These are phyloP conservation scores for Cyprinus carpio DNA, from an alignment of 2,113 vertebrate species.

Conservation along the genomic window DNA sequence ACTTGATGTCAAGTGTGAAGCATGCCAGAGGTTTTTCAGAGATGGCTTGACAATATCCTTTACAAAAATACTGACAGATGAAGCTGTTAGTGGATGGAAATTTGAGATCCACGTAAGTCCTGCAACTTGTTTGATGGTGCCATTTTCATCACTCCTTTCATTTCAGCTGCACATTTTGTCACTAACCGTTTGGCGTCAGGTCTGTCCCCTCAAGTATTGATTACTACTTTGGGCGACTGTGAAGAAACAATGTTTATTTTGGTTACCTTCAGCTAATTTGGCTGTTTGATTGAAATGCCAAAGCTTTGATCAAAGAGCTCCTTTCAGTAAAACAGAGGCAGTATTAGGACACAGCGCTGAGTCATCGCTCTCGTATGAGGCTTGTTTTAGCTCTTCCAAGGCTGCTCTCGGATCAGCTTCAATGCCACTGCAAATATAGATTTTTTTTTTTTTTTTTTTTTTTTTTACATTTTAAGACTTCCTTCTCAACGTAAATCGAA, in stretches of 20 bases:
- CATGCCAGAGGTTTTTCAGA: conserved; percentile 98
- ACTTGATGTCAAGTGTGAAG: conserved; percentile 99
- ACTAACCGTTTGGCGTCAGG: neutral
- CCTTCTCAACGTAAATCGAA: neutral
- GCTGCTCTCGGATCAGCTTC: conserved; percentile 22
- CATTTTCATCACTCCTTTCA: neutral
- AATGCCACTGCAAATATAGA: neutral
- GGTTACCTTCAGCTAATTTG: conserved; percentile 39
- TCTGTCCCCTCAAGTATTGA: neutral
- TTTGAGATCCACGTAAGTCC: conserved; percentile 99
- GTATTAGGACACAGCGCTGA: conserved; percentile 53
- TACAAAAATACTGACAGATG: conserved; percentile 99
- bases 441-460: too few relatives aligned
- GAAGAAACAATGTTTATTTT: conserved; percentile 57
- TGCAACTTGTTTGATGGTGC: neutral
- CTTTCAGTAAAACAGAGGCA: conserved; percentile 53
- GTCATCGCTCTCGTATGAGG: conserved; percentile 47
- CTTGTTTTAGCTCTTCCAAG: conserved; percentile 41
- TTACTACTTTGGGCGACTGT: conserved; percentile 41
- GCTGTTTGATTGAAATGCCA: conserved; percentile 55
- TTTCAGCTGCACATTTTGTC: neutral
- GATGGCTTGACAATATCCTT: conserved; percentile 99
- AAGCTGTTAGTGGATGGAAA: conserved; percentile 99
- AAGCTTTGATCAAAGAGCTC: conserved; percentile 59
- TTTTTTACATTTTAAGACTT: neutral